phyloP scores from a whole-genome alignment of 2,888 invertebrate species.

The Tinea trinotella region DNA sequence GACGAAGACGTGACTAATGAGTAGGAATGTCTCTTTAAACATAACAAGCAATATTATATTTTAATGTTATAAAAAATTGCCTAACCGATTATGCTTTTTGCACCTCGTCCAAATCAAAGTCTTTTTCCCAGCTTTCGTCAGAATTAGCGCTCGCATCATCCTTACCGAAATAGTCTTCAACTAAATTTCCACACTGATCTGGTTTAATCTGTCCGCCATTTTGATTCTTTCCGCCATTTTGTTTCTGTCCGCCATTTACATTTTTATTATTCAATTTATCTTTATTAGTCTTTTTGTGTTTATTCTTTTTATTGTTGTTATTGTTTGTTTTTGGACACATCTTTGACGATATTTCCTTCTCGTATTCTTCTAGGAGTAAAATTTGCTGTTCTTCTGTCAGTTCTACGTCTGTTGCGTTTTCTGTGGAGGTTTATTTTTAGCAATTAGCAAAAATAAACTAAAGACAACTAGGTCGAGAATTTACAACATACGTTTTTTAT shows the following conservation, averaged over 20 bases:
- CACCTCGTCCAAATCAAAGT: constrained; percentile 65
- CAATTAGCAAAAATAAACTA: background rate
- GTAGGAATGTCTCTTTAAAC: too few species aligned
- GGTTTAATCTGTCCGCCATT: constrained; percentile 43
- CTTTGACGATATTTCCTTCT: constrained; percentile 71
- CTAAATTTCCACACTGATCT: constrained; percentile 63
- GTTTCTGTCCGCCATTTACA: constrained; percentile 23
- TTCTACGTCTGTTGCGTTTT: constrained; percentile 76
- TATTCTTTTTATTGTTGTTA: constrained; percentile 33
- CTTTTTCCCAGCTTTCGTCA: constrained; percentile 75
- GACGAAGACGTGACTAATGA: too few species aligned
- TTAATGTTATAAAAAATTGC: too few species aligned
- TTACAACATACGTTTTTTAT: too few species aligned
- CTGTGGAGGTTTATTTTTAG: constrained; percentile 49
- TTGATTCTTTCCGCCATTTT: constrained; percentile 20
- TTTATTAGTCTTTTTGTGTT: too few species aligned
- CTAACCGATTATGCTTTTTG: constrained; percentile 5
- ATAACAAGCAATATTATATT: too few species aligned
- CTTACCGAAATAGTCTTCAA: constrained; percentile 67
- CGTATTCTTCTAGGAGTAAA: constrained; percentile 77
- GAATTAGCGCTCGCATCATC: constrained; percentile 67
- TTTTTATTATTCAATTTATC: constrained; percentile 36
- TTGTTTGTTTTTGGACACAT: constrained; percentile 44
- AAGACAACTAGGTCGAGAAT: background rate
- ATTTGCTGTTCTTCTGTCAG: constrained; percentile 80